Conservation (phyloP, 2,113 vertebrate species). For the Silurus meridionalis region DNA sequence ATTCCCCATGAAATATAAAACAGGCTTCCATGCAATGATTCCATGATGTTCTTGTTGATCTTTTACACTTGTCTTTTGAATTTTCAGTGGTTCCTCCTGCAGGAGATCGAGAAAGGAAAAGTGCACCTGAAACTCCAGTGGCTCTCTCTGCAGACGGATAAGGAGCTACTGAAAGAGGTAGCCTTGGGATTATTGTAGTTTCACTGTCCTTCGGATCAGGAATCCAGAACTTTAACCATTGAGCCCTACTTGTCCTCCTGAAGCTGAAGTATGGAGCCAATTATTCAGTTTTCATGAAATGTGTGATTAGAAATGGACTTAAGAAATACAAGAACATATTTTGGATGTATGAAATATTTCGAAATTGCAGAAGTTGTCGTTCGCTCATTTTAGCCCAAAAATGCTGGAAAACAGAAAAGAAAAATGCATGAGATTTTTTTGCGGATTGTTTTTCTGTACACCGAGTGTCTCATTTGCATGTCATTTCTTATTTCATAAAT, state of each 20-base stretch:
- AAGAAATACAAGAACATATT: background rate
- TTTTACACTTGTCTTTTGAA: background rate
- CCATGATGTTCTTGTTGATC: background rate
- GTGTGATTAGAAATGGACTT: background rate
- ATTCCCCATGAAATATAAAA: background rate
- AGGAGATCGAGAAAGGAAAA: conserved; percentile 73
- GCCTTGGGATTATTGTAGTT: background rate
- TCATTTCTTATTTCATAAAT: background rate
- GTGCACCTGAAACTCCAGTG: conserved; percentile 89
- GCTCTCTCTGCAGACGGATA: conserved; percentile 79
- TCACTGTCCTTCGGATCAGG: too few relatives aligned
- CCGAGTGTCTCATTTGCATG: background rate
- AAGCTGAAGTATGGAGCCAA: background rate
- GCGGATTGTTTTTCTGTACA: background rate
- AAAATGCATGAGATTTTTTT: background rate
- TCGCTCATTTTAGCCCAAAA: background rate
- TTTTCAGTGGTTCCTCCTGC: conserved; percentile 86
- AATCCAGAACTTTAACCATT: too few relatives aligned
- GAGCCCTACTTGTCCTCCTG: too few relatives aligned
- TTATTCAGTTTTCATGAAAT: background rate
- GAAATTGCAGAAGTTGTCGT: background rate
- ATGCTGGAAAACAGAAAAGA: background rate
- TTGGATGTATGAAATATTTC: background rate
- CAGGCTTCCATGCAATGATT: background rate
- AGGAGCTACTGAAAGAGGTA: conserved; percentile 67